Percentiles rank a stretch among this genome's conserved stretches.
phyloP scores from a whole-genome alignment of 2,113 vertebrate genomes.

The Cervus canadensis region DNA sequence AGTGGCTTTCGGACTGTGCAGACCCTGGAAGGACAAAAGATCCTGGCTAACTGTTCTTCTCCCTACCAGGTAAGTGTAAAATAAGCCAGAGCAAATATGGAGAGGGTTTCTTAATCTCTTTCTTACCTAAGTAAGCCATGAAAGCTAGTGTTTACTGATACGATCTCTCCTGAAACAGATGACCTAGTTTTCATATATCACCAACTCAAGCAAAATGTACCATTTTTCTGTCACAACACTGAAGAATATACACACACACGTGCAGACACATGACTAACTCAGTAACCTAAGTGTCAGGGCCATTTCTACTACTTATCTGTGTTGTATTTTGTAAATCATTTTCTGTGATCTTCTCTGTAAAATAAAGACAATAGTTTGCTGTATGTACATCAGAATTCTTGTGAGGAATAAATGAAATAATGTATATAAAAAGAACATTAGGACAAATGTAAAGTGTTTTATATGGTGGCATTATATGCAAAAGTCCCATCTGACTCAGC shows the following conservation, averaged over 20 bases:
- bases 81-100: background rate
- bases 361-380: background rate
- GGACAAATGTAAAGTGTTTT: background rate
- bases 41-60: conserved; percentile 79
- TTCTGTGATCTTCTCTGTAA: background rate
- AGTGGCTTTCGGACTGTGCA: conserved; percentile 81
- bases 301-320: background rate
- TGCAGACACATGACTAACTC: background rate
- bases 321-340: background rate
- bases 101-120: conserved; percentile 5
- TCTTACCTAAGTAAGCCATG: background rate
- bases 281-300: background rate
- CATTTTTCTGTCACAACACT: conserved; percentile 7
- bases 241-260: background rate
- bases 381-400: background rate
- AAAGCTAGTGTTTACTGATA: conserved; percentile 13
- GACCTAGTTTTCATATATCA: conserved; percentile 50
- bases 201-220: conserved; percentile 21
- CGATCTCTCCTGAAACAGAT: conserved; percentile 10
- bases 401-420: background rate
- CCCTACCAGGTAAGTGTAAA: conserved; percentile 84
- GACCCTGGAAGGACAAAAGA: conserved; percentile 80
- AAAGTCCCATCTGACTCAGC: background rate
- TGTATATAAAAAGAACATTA: background rate
- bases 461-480: background rate